phyloP scores from a whole-genome alignment of 2,113 vertebrate genomes.

The Microcebus tavaratra region DNA sequence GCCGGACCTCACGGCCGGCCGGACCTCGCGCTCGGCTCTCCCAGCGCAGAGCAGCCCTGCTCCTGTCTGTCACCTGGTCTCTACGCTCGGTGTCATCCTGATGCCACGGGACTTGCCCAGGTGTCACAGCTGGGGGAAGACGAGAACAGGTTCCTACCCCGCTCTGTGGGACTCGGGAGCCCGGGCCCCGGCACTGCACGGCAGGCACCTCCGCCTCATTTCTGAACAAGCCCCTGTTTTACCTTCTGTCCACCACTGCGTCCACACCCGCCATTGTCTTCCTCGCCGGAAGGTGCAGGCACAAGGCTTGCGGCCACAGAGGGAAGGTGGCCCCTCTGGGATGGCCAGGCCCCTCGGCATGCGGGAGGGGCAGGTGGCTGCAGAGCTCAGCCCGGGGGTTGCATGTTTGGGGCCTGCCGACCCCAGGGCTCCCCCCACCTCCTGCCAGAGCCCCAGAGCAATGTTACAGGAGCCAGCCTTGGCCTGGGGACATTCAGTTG shows the following conservation, averaged over 20 bases:
- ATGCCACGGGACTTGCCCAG: not conserved
- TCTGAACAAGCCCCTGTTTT: not conserved
- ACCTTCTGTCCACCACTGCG: not conserved
- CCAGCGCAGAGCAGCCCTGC: not conserved
- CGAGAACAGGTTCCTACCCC: rapidly evolving
- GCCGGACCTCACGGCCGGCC: too few relatives aligned
- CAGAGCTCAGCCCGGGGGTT: not conserved
- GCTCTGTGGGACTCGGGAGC: not conserved
- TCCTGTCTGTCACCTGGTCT: not conserved
- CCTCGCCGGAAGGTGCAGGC: not conserved
- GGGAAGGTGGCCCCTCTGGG: too few relatives aligned
- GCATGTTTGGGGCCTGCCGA: rapidly evolving
- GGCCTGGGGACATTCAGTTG: not conserved
- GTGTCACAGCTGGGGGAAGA: not conserved
- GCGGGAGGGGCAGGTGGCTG: rapidly evolving
- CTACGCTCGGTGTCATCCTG: not conserved
- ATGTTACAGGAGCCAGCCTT: rapidly evolving
- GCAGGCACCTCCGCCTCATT: rapidly evolving
- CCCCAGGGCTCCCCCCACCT: too few relatives aligned
- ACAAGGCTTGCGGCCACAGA: not conserved
- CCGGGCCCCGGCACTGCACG: rapidly evolving
- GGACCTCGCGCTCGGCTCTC: rapidly evolving
- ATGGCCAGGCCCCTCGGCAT: rapidly evolving
- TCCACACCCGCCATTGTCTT: rapidly evolving
- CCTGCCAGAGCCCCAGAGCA: not conserved